Base-by-base conservation (phyloP, 2,888 invertebrate genomes). In the Eristalis intricaria region DNA sequence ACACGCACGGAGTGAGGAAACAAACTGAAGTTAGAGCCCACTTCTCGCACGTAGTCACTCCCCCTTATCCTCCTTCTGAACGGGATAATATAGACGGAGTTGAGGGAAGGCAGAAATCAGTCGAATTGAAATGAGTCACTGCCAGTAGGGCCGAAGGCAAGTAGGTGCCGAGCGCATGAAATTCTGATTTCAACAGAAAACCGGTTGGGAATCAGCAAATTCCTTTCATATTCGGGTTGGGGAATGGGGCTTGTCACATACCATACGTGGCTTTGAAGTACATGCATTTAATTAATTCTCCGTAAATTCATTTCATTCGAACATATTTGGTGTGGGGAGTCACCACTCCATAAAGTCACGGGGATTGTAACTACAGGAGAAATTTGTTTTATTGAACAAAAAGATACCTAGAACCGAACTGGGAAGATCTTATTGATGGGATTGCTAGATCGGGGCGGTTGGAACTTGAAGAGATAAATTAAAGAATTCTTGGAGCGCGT, bases 1-100 rank as follows among this genome's bases (percentile, higher is more conserved):
- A 15, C 13, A 11, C 26, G 1, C 15, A 32, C 13, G 11, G 19
- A 50, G 1, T n/a, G n/a, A 19, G 5, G 29, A 13, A 40, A 22
- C 40, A 11, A 10, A n/a, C 43, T 38, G 50, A 63, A 75, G 68
- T 74, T 60, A 69, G 73, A 73, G 10, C 10, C 60, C 61, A 77
- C 73, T 86, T 71, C 74, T 86, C 70, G 85, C 78, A 86, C 78
- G 74, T 70, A 29, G 65, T 74, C 66, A 82, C 82, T 58, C 70
- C 71, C 66, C 38, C 60, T 29, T 1, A 1, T 4, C 29, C 5
- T 4, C 29, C 0, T 29, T 29, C 26, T 26, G 26, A 3, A 3
- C 26, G 26, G 26, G 38, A 77, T 43, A 23, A 60, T 32, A 70
- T 56, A 19, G 79, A 76, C 65, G 75, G 80, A 19, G 84, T 74